phyloP scores from a whole-genome alignment of 2,113 vertebrate genomes.

The Aptenodytes forsteri region DNA sequence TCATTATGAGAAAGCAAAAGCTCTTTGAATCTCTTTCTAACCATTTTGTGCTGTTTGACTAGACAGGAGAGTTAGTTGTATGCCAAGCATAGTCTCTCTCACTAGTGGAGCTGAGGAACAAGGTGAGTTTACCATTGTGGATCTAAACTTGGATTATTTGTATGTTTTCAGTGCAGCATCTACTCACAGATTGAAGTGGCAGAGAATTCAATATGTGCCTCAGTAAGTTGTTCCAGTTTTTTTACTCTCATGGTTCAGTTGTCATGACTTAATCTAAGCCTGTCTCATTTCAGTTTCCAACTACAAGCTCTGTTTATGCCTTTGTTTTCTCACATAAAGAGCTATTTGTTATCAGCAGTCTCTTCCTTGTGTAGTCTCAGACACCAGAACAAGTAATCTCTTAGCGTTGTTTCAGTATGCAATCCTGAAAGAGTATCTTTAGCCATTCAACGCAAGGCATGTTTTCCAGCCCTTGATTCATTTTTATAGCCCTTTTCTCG shows the following conservation, averaged over 20 bases:
- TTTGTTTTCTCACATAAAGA: slow-evolving; percentile 27
- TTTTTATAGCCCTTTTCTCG: background rate
- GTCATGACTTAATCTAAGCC: slow-evolving; percentile 4
- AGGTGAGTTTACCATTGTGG: background rate
- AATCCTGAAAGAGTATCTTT: background rate
- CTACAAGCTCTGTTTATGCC: slow-evolving; percentile 3
- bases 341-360: slow-evolving; percentile 32
- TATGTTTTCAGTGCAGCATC: background rate
- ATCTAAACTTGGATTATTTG: background rate
- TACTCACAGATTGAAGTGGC: background rate
- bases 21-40: background rate
- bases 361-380: slow-evolving; percentile 2
- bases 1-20: background rate
- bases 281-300: slow-evolving; percentile 17
- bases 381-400: slow-evolving; percentile 2
- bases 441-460: background rate
- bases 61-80: background rate
- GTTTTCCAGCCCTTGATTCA: background rate
- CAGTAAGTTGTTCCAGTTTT: background rate
- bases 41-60: background rate
- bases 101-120: background rate
- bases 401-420: background rate
- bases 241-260: background rate
- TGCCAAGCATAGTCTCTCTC: background rate
- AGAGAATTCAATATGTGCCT: background rate